Evolutionary conservation across 2,797 vertebrate genomes (phyloP).

Genomic region (Lepilemur septentrionalis): DNA sequence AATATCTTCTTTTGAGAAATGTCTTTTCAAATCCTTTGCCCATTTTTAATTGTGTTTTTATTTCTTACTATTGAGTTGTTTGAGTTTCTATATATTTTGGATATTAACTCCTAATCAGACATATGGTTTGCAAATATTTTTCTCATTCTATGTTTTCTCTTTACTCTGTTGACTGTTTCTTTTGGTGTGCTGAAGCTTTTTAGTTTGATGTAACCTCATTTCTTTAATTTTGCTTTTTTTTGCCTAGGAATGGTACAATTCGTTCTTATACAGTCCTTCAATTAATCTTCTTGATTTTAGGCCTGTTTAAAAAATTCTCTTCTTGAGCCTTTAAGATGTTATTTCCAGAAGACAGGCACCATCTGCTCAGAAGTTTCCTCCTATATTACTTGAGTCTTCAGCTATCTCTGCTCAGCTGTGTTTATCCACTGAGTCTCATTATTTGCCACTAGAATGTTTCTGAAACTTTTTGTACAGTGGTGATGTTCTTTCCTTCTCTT

Average conservation of each 20-base stretch:
- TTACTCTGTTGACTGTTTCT: not conserved
- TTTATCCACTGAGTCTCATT: not conserved
- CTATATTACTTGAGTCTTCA: not conserved
- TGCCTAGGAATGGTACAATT: not conserved
- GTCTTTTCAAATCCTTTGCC: not conserved
- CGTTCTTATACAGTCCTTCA: not conserved
- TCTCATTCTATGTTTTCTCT: not conserved
- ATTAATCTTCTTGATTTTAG: not conserved
- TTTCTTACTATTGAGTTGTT: not conserved
- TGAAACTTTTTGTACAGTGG: not conserved
- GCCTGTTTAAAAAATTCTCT: not conserved
- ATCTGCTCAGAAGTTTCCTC: not conserved
- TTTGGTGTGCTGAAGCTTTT: not conserved
- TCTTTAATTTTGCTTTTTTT: not conserved
- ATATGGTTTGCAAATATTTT: not conserved
- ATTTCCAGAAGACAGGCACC: not conserved
- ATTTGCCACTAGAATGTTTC: not conserved
- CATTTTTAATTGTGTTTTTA: not conserved
- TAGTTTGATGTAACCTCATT: not conserved
- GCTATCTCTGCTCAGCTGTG: not conserved
- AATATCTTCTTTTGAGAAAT: not conserved
- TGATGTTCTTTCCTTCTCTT: not conserved
- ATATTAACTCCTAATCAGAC: not conserved
- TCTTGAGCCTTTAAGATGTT: not conserved
- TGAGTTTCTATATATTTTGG: not conserved